Evolutionary conservation across 1,140 invertebrate species (phyloP), one percentile per base, ranked within the genome.

Genomic region (Heliconius hewitsoni): DNA sequence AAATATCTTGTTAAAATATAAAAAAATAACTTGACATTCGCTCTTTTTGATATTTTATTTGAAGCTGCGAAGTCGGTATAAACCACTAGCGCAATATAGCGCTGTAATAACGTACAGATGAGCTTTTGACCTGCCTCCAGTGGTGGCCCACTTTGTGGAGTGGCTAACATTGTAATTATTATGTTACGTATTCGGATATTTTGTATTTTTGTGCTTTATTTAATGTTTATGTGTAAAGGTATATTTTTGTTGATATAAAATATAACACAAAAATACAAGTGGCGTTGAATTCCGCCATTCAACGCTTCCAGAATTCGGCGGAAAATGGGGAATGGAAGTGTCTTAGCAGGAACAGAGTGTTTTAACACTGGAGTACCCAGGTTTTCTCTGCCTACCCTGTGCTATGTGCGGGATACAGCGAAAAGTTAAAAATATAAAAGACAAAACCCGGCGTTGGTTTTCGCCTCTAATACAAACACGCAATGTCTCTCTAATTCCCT

Each of bases 21-120:
- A 52, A 19, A 19, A 52, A 52, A 16, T 6, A 18, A 52, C 18
- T 8, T 19, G 50, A 19, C 6, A 18, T 19, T 52, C 5, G 13
- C 13, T 19, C 18, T 52, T 52, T 52, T 52, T 52, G 0, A 19
- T 19, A 19, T 8, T 52, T 52, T 19, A 52, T 52, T 52, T 66
- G 23, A 66, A 66, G 2, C 9, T 16, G 23, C 11, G 60, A 66
- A 66, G 23, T 66, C 27, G 3, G 60, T 13, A 13, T 27, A 13
- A 27, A 66, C n/a, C 19, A n/a, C 57, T 23, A 60, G 57, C n/a
- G n/a, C 57, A 60, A 60, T 1, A 16, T 30, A 66, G 23, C 19
- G 3, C 60, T 66, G 23, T 66, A 27, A 66, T 66, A 66, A 66
- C 60, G 60, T 66, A 66, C 60, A 66, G 60, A 66, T 66, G 60